Conservation (phyloP, 2,888 invertebrate species). For the Axea sp. region DNA sequence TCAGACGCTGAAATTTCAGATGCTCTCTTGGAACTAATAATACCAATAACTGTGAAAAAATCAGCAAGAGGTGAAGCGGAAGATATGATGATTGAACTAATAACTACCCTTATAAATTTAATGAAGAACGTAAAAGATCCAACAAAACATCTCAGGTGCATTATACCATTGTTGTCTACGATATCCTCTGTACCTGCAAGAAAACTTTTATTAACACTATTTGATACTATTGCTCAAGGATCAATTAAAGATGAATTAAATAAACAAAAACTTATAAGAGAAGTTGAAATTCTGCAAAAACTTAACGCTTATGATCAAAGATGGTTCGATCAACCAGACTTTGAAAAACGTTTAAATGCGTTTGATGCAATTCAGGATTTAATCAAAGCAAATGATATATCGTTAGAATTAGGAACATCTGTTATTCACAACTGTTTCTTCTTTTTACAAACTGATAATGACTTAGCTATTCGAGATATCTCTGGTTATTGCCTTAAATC, state of each 20-base stretch:
- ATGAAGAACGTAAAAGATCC: slow-evolving; percentile 85
- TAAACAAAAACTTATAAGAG: slow-evolving; percentile 79
- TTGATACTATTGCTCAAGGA: slow-evolving; percentile 82
- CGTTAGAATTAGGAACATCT: slow-evolving; percentile 84
- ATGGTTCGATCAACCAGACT: slow-evolving; percentile 97
- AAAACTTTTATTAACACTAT: slow-evolving; percentile 84
- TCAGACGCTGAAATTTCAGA: slow-evolving; percentile 85
- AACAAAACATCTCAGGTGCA: slow-evolving; percentile 84
- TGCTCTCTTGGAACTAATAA: slow-evolving; percentile 84
- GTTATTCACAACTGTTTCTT: slow-evolving; percentile 91
- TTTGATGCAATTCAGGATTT: slow-evolving; percentile 85
- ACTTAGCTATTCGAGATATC: slow-evolving; percentile 90
- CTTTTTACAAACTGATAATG: slow-evolving; percentile 88
- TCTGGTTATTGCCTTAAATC: slow-evolving; percentile 85
- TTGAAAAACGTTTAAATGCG: slow-evolving; percentile 88
- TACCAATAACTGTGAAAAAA: slow-evolving; percentile 87
- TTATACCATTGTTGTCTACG: slow-evolving; percentile 87
- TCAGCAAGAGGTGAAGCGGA: slow-evolving; percentile 83
- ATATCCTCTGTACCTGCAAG: slow-evolving; percentile 84
- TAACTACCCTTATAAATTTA: slow-evolving; percentile 88
- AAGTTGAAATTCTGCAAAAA: slow-evolving; percentile 82
- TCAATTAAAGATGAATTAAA: slow-evolving; percentile 68
- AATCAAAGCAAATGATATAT: slow-evolving; percentile 78
- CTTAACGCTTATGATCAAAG: slow-evolving; percentile 93
- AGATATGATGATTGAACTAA: slow-evolving; percentile 85